These are phyloP conservation scores for Sciaenops ocellatus DNA, from an alignment of 2,797 vertebrate species.

Conservation along the genomic window DNA sequence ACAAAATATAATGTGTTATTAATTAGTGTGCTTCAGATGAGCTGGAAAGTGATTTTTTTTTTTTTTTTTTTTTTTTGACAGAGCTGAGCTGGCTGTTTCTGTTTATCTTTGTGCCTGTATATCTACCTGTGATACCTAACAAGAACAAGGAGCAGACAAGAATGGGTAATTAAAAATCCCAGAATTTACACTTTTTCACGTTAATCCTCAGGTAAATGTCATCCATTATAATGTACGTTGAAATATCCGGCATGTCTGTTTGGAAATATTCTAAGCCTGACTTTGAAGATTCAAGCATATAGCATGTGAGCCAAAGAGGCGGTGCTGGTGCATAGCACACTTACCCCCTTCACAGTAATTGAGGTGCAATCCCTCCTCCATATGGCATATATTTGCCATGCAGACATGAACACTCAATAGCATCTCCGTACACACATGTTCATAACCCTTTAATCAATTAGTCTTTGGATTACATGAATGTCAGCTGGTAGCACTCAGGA, in stretches of 20 bases:
- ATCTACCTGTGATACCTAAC: neutral
- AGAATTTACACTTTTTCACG: constrained; percentile 8
- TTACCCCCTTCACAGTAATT: constrained; percentile 69
- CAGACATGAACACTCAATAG: constrained; percentile 56
- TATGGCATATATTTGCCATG: constrained; percentile 75
- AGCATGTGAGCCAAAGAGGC: constrained; percentile 39
- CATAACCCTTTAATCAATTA: constrained; percentile 83
- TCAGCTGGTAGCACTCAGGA: constrained; percentile 76
- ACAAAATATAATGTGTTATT: neutral
- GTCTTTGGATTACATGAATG: constrained; percentile 76
- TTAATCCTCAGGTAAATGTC: neutral
- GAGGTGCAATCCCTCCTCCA: constrained; percentile 75
- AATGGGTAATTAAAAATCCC: constrained; percentile 22
- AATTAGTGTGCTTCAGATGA: neutral
- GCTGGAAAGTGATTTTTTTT: neutral
- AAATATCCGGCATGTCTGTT: constrained; percentile 44
- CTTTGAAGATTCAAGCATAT: constrained; percentile 29
- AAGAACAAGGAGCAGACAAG: neutral
- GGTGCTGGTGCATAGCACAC: constrained; percentile 41
- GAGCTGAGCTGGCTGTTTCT: neutral
- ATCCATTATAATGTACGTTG: constrained; percentile 5
- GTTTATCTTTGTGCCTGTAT: neutral
- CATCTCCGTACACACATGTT: constrained; percentile 65
- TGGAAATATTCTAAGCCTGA: constrained; percentile 26
- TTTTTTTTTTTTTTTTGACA: neutral